Evolutionary conservation across 2,113 vertebrate genomes (phyloP).

Genomic region (Crotalus tigris): DNA sequence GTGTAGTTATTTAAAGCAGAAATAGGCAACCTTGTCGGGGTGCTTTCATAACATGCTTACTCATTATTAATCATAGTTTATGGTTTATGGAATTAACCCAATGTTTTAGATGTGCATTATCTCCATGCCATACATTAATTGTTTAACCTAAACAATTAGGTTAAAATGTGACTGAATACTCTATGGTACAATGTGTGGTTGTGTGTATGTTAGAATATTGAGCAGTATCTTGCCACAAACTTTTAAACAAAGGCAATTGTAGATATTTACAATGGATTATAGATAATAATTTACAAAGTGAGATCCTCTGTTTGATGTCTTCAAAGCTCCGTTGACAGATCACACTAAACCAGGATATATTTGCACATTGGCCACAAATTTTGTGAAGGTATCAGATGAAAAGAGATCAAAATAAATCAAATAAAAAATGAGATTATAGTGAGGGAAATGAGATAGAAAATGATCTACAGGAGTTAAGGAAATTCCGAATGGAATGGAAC

Average conservation of each 20-base stretch:
- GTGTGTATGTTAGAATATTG: not conserved
- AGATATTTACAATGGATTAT: not conserved
- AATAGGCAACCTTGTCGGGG: not conserved
- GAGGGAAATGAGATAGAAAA: not conserved
- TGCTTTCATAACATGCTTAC: not conserved
- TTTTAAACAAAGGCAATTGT: not conserved
- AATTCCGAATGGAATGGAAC: not conserved
- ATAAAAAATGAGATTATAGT: not conserved
- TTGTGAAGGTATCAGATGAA: not conserved
- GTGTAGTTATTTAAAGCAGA: not conserved
- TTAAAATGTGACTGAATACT: not conserved
- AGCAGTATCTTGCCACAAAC: not conserved
- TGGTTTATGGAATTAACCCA: not conserved
- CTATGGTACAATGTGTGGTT: not conserved
- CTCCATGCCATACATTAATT: not conserved
- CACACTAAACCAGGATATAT: not conserved
- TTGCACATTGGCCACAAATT: not conserved
- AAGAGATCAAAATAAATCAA: not conserved
- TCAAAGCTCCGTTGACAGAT: not conserved
- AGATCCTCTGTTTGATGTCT: not conserved
- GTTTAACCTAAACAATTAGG: not conserved
- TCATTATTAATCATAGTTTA: not conserved
- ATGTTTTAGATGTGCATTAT: not conserved
- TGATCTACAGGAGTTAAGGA: not conserved
- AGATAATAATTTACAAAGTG: not conserved